These are phyloP conservation scores for Drosophila atripex DNA, from an alignment of 2,888 invertebrate species.

Conservation along the genomic window DNA sequence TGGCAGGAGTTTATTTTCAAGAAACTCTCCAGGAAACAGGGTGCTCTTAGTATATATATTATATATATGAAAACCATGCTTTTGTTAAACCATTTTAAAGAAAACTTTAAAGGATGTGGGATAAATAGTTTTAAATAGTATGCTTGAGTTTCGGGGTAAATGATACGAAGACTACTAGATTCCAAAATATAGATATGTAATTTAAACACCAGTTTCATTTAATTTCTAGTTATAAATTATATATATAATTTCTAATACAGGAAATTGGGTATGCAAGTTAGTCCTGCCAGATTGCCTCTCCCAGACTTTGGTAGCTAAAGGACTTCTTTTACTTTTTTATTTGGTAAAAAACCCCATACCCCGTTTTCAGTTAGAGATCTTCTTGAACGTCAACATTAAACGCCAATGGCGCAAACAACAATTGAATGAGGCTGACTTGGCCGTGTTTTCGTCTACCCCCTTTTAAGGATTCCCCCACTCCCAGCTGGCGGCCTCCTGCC, in stretches of 20 bases:
- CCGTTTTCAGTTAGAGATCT: conserved; percentile 61
- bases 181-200: no score
- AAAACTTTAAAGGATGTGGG: no score
- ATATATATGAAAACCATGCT: no score
- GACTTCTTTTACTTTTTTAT: background rate
- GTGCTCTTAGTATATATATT: background rate
- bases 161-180: no score
- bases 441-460: conserved; percentile 4
- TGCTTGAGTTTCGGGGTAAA: no score
- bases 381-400: conserved; percentile 52
- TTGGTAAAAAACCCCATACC: conserved; percentile 32
- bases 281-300: no score
- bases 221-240: no score
- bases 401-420: conserved; percentile 66
- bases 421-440: conserved; percentile 59
- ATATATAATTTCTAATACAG: no score
- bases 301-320: background rate
- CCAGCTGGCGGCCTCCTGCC: conserved; percentile 16
- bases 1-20: conserved; percentile 19
- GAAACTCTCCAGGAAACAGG: conserved; percentile 12
- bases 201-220: no score
- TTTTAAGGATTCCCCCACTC: background rate
- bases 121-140: no score
- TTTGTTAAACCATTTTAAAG: no score
- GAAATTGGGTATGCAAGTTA: background rate